Evolutionary conservation across 2,888 invertebrate genomes (phyloP).

Genomic region (Salpingus planirostris): DNA sequence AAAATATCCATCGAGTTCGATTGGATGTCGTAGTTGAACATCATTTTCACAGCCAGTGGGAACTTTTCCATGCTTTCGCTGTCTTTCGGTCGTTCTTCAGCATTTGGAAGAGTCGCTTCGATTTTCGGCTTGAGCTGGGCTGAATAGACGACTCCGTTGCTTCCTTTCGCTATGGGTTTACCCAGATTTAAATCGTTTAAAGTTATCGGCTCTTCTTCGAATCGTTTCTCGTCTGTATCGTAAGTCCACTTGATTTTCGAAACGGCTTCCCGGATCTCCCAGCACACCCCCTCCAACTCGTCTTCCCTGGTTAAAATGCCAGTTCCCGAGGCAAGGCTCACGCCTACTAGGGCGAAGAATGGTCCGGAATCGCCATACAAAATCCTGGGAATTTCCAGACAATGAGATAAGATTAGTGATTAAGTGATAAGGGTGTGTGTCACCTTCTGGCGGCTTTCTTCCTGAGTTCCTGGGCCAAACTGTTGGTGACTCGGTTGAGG

Average conservation of each 20-base stretch:
- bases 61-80: constrained; percentile 35
- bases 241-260: constrained; percentile 50
- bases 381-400: constrained; percentile 35
- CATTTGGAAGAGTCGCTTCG: constrained; percentile 3
- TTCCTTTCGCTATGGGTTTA: constrained; percentile 67
- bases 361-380: constrained; percentile 63
- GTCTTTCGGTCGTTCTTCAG: too few species aligned
- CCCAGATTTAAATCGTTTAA: constrained; percentile 59
- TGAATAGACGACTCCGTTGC: constrained; percentile 72
- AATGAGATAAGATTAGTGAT: too few species aligned
- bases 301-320: constrained; percentile 68
- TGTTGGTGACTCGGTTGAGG: constrained; percentile 58
- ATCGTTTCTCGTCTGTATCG: constrained; percentile 39
- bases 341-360: constrained; percentile 65
- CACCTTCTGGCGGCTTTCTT: constrained; percentile 52
- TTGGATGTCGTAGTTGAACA: constrained; percentile 84
- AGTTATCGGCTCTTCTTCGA: constrained; percentile 41
- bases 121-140: constrained; percentile 34
- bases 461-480: constrained; percentile 53
- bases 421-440: too few species aligned
- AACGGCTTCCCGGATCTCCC: constrained; percentile 62
- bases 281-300: constrained; percentile 67
- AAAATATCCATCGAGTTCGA: constrained; percentile 70
- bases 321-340: constrained; percentile 63
- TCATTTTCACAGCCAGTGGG: constrained; percentile 78